Base-by-base conservation (phyloP, 2,888 invertebrate genomes). In the Apamea crenata region DNA sequence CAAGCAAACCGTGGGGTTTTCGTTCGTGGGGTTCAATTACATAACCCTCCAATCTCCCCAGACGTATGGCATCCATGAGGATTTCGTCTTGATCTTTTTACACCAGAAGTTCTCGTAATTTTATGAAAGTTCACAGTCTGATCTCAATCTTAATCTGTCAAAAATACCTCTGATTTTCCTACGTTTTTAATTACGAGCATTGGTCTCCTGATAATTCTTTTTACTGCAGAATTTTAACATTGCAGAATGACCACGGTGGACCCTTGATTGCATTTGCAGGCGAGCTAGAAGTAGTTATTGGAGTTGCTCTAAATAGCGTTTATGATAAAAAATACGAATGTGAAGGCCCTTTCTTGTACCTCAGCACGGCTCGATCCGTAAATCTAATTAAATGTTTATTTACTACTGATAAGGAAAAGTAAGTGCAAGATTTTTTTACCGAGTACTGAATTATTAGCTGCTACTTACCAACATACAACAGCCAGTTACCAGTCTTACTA, bases 161-260 rank as follows among this genome's bases (percentile, higher is more conserved):
- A 40, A 40, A 40, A 40, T 40, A 40, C 40, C 40, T 40, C 7
- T 40, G 40, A 40, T 7, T 40, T 40, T 40, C 40, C 40, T 7
- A 40, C 40, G 40, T 40, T 40, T 40, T 40, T 7, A 7, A 7
- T 40, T 40, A 40, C 40, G 44, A 10, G 10, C 10, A 12, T 44
- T 44, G 12, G 44, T 44, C 44, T 44, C 29, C 12, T 12, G 21
- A 14, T 21, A 68, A 21, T 68, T 68, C 6, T 68, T 16, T 50
- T 18, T 50, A 69, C 21, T 32, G 50, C 50, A 32, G 25, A 29
- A 8, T 50, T 66, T 68, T 29, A 21, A 50, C 10, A 53, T 84
- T 85, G 10, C 80, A 93, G 93, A 93, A 94, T 72, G 94, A 94
- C 72, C 94, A 93, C 69, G 94, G 94, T 0, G 92, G 93, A 3